A percentile compares a stretch with the other conserved stretches of the same genome.
These are phyloP conservation scores for Alectoris magna DNA, from an alignment of 2,797 vertebrate genomes.

Conservation along the genomic window DNA sequence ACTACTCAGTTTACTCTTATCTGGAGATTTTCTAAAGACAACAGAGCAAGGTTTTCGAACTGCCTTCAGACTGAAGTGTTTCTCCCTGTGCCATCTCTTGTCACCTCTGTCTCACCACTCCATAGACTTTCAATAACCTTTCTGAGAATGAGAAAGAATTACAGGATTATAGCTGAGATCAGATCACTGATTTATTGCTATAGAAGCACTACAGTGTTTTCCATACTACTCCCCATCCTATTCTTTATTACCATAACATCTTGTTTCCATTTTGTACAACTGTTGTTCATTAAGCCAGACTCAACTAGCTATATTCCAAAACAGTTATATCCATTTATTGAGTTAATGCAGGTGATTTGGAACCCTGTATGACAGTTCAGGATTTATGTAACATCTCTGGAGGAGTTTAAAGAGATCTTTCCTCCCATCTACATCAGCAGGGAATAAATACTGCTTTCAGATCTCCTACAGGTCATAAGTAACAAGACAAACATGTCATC, in stretches of 20 bases:
- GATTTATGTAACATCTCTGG: neutral
- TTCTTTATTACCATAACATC: constrained; percentile 1
- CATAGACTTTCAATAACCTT: neutral
- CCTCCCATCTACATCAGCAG: neutral
- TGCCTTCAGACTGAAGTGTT: neutral
- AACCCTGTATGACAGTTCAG: neutral
- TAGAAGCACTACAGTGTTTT: neutral
- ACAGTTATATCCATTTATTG: neutral
- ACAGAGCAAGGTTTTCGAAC: neutral
- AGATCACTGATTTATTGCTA: neutral
- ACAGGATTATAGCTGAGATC: neutral
- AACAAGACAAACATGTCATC: neutral
- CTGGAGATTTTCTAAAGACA: neutral
- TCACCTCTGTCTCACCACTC: neutral
- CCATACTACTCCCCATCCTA: neutral
- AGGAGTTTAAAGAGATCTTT: neutral
- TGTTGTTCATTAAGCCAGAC: neutral
- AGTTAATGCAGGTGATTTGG: neutral
- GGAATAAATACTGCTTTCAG: neutral
- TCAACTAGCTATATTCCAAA: neutral
- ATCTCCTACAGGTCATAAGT: neutral
- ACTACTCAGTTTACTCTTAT: neutral
- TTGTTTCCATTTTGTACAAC: constrained; percentile 33
- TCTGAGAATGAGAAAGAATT: neutral
- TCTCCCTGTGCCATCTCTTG: neutral